Evolutionary conservation across 2,888 invertebrate species (phyloP), one percentile per base, ranked within the genome.

Genomic region (Volucella inflata): DNA sequence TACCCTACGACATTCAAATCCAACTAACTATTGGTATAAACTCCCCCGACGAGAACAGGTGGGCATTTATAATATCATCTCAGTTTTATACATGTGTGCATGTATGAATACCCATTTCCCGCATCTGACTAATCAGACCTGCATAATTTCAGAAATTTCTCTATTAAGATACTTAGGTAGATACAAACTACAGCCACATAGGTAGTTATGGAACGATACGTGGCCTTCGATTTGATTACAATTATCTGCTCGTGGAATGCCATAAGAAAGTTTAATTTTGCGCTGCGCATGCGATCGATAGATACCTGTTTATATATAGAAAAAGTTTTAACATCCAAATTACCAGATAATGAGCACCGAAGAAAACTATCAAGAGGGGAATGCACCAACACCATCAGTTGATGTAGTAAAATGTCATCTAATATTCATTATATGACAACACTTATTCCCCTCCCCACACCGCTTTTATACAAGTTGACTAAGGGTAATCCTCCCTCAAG

Each of bases 201-300:
- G 44, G 42, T 75, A 42, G 62, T 59, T 62, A 44, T 30, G 44
- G 42, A 67, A 75, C 79, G 79, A 84, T 84, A 80, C 70, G 75
- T 48, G 17, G 71, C 76, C 71, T 57, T 80, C 76, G 76, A 85
- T 85, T 85, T 85, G 81, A 85, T 85, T 81, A 71, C 80, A 79
- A 67, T 70, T 48, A 72, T 72, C 77, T 77, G 48, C 55, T 64
- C 42, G 6, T 30, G 48, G 59, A n/a, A 50, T 51, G 10, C 30
- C 55, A 30, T n/a, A 6, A 51, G 46, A 71, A 71, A 59, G 17
- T 59, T 50, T 50, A 60, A 36, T 48, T 82, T 30, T 30, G 2
- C 30, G 74, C 70, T 84, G 84, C 74, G 85, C 81, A 85, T 85
- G 85, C 80, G 76, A 81, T 59, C 51, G 30, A 10, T 51, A 79